phyloP scores from a whole-genome alignment of 2,888 invertebrate genomes.

The Troilus luridus region DNA sequence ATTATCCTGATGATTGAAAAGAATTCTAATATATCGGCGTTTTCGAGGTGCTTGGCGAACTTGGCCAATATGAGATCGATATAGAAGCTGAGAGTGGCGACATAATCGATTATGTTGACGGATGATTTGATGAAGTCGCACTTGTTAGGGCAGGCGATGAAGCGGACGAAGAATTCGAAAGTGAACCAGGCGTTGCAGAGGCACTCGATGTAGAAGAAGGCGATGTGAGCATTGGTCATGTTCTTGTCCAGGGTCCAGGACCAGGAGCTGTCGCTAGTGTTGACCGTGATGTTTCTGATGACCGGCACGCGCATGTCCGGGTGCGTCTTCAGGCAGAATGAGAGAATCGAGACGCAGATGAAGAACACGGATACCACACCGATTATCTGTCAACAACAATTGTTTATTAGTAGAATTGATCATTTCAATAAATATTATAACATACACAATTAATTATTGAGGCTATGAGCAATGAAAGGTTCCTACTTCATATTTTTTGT shows the following conservation, averaged over 20 bases:
- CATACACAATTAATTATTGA: too few species aligned
- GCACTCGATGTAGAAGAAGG: slow-evolving; percentile 98
- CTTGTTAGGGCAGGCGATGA: slow-evolving; percentile 90
- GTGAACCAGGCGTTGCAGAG: slow-evolving; percentile 99
- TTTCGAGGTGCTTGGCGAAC: slow-evolving; percentile 92
- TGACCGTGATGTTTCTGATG: slow-evolving; percentile 84
- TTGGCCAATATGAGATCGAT: slow-evolving; percentile 90
- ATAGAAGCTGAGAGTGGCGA: slow-evolving; percentile 98
- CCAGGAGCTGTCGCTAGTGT: slow-evolving; percentile 77
- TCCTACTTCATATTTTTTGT: too few species aligned
- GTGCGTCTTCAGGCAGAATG: slow-evolving; percentile 99
- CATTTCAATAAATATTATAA: too few species aligned
- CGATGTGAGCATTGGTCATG: slow-evolving; percentile 95
- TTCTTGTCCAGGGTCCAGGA: slow-evolving; percentile 91
- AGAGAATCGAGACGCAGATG: slow-evolving; percentile 98
- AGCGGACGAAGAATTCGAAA: slow-evolving; percentile 92
- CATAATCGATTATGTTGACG: slow-evolving; percentile 99
- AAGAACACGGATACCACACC: slow-evolving; percentile 99
- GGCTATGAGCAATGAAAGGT: too few species aligned
- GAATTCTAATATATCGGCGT: slow-evolving; percentile 96
- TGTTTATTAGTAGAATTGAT: neutral
- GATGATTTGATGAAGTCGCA: slow-evolving; percentile 95
- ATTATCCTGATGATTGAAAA: slow-evolving; percentile 98
- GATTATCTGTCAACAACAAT: slow-evolving; percentile 80
- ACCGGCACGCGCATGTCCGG: slow-evolving; percentile 97